These are phyloP conservation scores for Meda fulgida DNA, from an alignment of 2,797 vertebrate species.

Conservation along the genomic window DNA sequence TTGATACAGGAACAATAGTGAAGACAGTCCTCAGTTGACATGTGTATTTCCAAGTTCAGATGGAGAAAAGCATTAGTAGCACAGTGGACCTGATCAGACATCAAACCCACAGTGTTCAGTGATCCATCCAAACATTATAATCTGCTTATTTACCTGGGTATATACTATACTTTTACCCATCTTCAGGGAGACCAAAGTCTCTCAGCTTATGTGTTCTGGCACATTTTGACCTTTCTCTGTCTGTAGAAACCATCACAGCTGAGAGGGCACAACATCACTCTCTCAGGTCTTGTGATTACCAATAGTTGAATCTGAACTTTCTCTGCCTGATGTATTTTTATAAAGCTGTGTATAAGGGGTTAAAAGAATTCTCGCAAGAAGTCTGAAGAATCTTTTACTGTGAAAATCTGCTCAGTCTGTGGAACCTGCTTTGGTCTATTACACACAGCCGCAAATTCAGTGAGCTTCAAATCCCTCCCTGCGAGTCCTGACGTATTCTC, in stretches of 20 bases:
- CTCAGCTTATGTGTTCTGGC: background rate
- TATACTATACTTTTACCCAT: background rate
- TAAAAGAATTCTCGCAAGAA: constrained; percentile 26
- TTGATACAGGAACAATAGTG: background rate
- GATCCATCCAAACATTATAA: constrained; percentile 15
- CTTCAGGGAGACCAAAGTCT: constrained; percentile 6
- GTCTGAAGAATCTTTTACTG: constrained; percentile 23
- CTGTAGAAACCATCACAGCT: background rate
- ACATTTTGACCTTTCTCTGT: constrained; percentile 30
- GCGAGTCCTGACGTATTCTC: constrained; percentile 44
- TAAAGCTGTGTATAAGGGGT: constrained; percentile 27
- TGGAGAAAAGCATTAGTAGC: constrained; percentile 4
- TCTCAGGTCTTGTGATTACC: constrained; percentile 10
- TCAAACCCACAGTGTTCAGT: background rate
- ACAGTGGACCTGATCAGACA: background rate
- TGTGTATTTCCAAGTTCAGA: background rate
- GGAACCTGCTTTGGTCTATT: constrained; percentile 42
- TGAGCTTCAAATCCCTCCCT: constrained; percentile 43
- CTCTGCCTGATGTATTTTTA: constrained; percentile 21
- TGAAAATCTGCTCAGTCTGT: constrained; percentile 43
- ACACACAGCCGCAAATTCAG: constrained; percentile 30
- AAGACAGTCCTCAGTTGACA: background rate
- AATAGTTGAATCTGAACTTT: constrained; percentile 2
- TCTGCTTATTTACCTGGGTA: constrained; percentile 32
- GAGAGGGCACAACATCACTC: constrained; percentile 34